Evolutionary conservation across 2,797 vertebrate genomes (phyloP), one percentile per base, ranked within the genome.

Genomic region (Lepilemur septentrionalis): DNA sequence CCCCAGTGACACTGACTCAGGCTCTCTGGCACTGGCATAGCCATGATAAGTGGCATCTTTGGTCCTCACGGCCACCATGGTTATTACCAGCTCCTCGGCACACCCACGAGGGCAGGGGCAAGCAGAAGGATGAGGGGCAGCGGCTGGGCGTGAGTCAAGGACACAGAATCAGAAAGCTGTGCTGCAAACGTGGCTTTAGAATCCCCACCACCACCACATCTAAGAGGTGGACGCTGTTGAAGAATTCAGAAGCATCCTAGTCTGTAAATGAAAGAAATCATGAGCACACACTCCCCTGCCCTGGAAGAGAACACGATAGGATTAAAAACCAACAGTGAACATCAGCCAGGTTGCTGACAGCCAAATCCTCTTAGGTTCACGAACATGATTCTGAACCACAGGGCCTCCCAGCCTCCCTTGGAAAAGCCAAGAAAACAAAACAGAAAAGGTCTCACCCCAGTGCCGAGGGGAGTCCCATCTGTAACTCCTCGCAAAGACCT

Each of bases 41-140:
- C 76, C n/a, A 1, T 3, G 52, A 13, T 11, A 57, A 17, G n/a
- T 17, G 22, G 1, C 0, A 38, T 57, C 75, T 22, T 7, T 1
- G 7, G 23, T 18, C 76, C 57, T 61, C 10, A 61, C 1, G 1
- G 32, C 57, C 10, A 18, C 79, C 9, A 10, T 59, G 55, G 79
- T 43, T 32, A 59, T 30, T 11, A 43, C 38, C 50, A n/a, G n/a
- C 5, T 7, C 28, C 20, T 46, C 38, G 5, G 61, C 61, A 35
- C 6, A 10, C 57, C 41, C 46, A 22, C 4, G 1, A 20, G 15
- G 57, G 57, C 25, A 38, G 23, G n/a, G 57, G 25, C 12, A 13
- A 50, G 85, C 23, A 14, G 57, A 32, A 28, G 14, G 52, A 14
- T 32, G 43, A 76, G 57, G 9, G 32, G 32, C 20, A 17, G n/a